These are phyloP conservation scores for Cerastis leucographa DNA, from an alignment of 2,888 invertebrate genomes.

Conservation along the genomic window DNA sequence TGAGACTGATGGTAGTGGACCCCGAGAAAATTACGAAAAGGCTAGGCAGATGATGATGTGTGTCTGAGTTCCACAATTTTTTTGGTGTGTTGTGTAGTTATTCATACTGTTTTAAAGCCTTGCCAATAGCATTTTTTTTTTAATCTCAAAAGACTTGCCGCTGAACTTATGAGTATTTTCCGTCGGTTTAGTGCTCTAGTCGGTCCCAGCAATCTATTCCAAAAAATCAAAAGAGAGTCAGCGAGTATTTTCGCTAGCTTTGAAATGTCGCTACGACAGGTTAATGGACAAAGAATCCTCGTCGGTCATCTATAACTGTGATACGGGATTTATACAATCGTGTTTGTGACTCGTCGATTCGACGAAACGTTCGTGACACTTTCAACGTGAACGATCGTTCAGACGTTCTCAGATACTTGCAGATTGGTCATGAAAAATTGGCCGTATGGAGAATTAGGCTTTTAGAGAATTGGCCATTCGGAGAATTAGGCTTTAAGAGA, in stretches of 20 bases:
- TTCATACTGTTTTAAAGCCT: not conserved
- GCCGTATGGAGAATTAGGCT: too few species aligned
- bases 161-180: not conserved
- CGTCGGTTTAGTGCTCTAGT: not conserved
- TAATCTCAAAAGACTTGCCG: not conserved
- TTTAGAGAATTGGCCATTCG: too few species aligned
- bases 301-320: not conserved
- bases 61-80: too few species aligned
- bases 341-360: not conserved
- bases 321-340: constrained; percentile 4
- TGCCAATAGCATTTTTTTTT: not conserved
- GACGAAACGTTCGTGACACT: not conserved
- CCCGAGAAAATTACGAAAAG: too few species aligned
- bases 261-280: constrained; percentile 26
- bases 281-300: constrained; percentile 12
- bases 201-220: constrained; percentile 4
- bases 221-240: constrained; percentile 11
- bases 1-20: too few species aligned
- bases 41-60: too few species aligned
- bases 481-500: too few species aligned
- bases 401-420: not conserved
- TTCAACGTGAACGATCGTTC: not conserved
- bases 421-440: not conserved
- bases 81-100: not conserved
- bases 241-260: constrained; percentile 21